phyloP scores from a whole-genome alignment of 2,113 vertebrate genomes.

The Scomber japonicus region DNA sequence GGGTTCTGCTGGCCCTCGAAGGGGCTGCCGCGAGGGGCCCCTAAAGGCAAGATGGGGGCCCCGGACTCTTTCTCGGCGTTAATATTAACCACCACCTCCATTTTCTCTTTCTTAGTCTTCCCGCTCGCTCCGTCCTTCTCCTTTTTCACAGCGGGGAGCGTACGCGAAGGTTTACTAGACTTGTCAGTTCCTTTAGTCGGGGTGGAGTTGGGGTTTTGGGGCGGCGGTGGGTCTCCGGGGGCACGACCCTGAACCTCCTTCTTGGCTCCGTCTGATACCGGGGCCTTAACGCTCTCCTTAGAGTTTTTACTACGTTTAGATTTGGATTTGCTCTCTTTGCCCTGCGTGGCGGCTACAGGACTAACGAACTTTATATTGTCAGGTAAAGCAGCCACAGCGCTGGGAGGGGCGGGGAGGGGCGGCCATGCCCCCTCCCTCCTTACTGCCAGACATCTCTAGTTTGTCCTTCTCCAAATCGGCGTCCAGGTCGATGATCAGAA shows the following conservation, averaged over 20 bases:
- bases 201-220: slow-evolving; percentile 75
- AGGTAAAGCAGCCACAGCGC: slow-evolving; percentile 92
- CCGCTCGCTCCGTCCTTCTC: slow-evolving; percentile 91
- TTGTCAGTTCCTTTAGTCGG: slow-evolving; percentile 90
- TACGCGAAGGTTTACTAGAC: slow-evolving; percentile 88
- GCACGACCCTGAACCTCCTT: slow-evolving; percentile 89
- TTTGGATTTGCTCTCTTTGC: slow-evolving; percentile 97
- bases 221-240: slow-evolving; percentile 57
- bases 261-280: slow-evolving; percentile 89
- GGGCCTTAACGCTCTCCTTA: slow-evolving; percentile 91
- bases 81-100: slow-evolving; percentile 81
- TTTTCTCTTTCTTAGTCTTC: slow-evolving; percentile 96
- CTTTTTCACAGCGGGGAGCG: slow-evolving; percentile 90
- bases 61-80: slow-evolving; percentile 88
- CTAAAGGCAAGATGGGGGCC: slow-evolving; percentile 82
- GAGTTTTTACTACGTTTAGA: slow-evolving; percentile 96
- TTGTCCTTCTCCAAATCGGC: slow-evolving; percentile 99
- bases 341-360: slow-evolving; percentile 90
- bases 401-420: slow-evolving; percentile 69
- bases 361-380: slow-evolving; percentile 98
- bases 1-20: slow-evolving; percentile 89
- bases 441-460: slow-evolving; percentile 97
- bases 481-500: slow-evolving; percentile 98
- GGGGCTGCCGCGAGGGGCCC: slow-evolving; percentile 86
- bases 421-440: slow-evolving; percentile 91